Evolutionary conservation across 2,888 invertebrate species (phyloP).

Genomic region (Philereme vetulata): DNA sequence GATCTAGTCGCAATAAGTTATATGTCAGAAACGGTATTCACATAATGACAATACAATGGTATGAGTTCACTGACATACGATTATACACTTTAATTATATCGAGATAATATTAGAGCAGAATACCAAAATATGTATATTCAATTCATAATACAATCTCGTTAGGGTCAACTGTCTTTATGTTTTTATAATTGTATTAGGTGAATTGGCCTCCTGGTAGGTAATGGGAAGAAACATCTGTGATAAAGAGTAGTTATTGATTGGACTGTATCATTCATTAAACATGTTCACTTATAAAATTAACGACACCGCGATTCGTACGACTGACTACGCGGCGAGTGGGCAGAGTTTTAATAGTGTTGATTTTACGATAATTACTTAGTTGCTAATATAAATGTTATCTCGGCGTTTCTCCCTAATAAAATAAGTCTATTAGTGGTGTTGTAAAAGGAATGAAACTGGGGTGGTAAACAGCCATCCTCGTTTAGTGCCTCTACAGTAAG

Average conservation of each 20-base stretch:
- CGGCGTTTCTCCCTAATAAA: constrained; percentile 67
- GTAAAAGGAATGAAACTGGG: constrained; percentile 67
- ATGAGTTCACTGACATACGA: too few relatives aligned
- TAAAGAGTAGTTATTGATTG: constrained; percentile 19
- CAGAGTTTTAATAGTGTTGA: constrained; percentile 49
- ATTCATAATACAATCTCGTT: too few relatives aligned
- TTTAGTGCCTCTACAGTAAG: constrained; percentile 71
- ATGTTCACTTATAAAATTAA: constrained; percentile 33
- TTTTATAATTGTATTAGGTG: too few relatives aligned
- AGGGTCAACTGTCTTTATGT: too few relatives aligned
- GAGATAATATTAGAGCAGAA: too few relatives aligned
- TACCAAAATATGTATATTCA: too few relatives aligned
- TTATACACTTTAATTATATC: too few relatives aligned
- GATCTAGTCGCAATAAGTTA: too few relatives aligned
- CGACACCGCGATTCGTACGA: constrained; percentile 30
- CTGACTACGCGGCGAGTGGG: constrained; percentile 31
- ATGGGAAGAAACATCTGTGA: not conserved
- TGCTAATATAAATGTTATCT: constrained; percentile 68
- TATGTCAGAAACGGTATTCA: too few relatives aligned
- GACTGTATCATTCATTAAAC: constrained; percentile 30
- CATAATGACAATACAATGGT: too few relatives aligned
- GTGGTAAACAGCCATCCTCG: constrained; percentile 69
- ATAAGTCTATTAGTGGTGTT: constrained; percentile 73
- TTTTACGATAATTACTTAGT: constrained; percentile 69
- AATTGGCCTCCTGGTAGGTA: too few relatives aligned